Base-by-base conservation (phyloP, 1,140 invertebrate species). In the Leucophenga varia region DNA sequence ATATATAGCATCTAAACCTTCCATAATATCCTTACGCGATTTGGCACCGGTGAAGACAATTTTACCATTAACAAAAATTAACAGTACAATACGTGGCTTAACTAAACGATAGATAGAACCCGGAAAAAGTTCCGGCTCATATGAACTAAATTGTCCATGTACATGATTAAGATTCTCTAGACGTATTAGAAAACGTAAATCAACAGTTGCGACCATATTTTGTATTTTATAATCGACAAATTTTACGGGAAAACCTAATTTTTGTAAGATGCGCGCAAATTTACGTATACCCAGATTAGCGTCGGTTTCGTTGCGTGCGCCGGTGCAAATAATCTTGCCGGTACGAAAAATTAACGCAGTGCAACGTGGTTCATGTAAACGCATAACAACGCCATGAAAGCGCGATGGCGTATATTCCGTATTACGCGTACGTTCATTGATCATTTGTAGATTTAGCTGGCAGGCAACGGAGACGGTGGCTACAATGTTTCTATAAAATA, bases 31-130 rank as follows among this genome's bases (percentile, higher is more conserved):
- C 64, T 83, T 81, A 52, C 92, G 81, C 35, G 89, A 88, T 81
- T 98, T 98, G 31, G 93, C 95, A 59, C 96, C 95, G 75, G 95
- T 97, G 41, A 97, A 84, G 2, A 97, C 93, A 52, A 98, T 86
- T 84, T 98, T 98, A 43, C 96, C 96, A 78, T 95, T 97, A 1
- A 98, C 95, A 82, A 98, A 98, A 76, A 98, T 97, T 1, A 99
- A 79, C 18, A 99, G 77, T 0, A 98, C 96, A 46, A 98, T 90
- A 63, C 93, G 85, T 6, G 97, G 97, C 60, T 92, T 88, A 13
- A 98, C 90, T 92, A 99, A 94, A 63, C 97, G 82, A 77, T 99
- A 99, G 47, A 98, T 97, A 25, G 98, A 81, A 18, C 95, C 96
- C 35, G 97, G 95, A 79, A 99, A 99, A 40, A 99, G 75, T 77